A percentile compares a stretch with the other conserved stretches of the same genome.
Evolutionary conservation across 2,797 vertebrate species (phyloP).

Genomic region (Heliangelus exortis): DNA sequence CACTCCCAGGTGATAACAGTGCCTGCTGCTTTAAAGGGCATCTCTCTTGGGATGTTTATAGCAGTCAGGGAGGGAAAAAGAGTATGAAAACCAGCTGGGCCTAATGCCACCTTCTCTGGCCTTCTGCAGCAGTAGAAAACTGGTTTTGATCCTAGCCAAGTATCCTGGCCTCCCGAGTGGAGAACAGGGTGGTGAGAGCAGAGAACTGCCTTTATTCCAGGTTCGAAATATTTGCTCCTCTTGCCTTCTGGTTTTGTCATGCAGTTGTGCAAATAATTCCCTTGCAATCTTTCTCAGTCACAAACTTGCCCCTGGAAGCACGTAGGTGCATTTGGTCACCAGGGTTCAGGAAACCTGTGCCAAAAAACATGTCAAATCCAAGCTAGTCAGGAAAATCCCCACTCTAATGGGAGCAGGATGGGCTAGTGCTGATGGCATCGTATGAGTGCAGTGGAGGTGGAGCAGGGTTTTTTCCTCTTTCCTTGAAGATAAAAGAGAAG

Average conservation of each 20-base stretch:
- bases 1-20: background rate
- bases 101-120: background rate
- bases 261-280: background rate
- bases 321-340: rapidly evolving
- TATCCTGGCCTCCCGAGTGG: background rate
- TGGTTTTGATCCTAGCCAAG: background rate
- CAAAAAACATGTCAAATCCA: background rate
- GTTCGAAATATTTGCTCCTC: background rate
- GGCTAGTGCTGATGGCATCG: background rate
- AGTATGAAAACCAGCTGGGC: background rate
- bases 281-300: background rate
- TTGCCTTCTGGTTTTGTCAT: background rate
- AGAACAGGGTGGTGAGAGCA: background rate
- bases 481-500: background rate
- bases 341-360: background rate
- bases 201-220: background rate
- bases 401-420: background rate
- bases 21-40: background rate
- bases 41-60: background rate
- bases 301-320: background rate
- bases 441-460: background rate
- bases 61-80: background rate
- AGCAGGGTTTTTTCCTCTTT: background rate
- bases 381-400: background rate
- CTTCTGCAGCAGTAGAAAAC: background rate